Evolutionary conservation across 2,888 invertebrate species (phyloP), one percentile per base, ranked within the genome.

Genomic region (Cyclophora albipunctata): DNA sequence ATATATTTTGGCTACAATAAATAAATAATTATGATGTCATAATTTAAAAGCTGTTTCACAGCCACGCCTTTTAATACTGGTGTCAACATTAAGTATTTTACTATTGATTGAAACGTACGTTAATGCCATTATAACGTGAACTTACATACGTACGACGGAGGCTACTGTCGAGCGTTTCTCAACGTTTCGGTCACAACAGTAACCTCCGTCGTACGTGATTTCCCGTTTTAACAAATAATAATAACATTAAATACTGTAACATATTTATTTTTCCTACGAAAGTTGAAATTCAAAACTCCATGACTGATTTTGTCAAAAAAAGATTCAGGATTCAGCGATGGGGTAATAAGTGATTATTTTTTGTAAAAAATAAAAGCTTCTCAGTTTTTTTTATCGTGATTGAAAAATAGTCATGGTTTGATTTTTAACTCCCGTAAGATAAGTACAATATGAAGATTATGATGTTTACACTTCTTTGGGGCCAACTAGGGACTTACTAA

Each of bases 11-110:
- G 20, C 2, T 20, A 20, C 20, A 20, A 20, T 20, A 20, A 20
- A 20, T 20, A 20, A 20, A 20, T 20, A 20, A 20, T 20, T 20
- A 20, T 20, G 20, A 20, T 20, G 20, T 20, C 20, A 20, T 20
- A 20, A 20, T 20, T 20, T 20, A 1, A 43, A 20, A 43, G 58
- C 63, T 63, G 65, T 63, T 54, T 60, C 53, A 64, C 63, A 67
- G 66, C 64, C 56, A 49, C 49, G 34, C 46, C 34, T 33, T 46
- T 37, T 42, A 54, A 57, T 59, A 59, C 53, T 59, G 57, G 46
- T 42, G 33, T 7, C 37, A 5, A 45, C 47, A n/a, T n/a, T n/a
- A 49, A 37, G 40, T 55, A 20, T 20, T 20, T 20, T 20, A 20
- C 20, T 20, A 20, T 20, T 20, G 2, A 20, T 20, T 20, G 20